Evolutionary conservation across 2,888 invertebrate genomes (phyloP).

Genomic region (Automeris io): DNA sequence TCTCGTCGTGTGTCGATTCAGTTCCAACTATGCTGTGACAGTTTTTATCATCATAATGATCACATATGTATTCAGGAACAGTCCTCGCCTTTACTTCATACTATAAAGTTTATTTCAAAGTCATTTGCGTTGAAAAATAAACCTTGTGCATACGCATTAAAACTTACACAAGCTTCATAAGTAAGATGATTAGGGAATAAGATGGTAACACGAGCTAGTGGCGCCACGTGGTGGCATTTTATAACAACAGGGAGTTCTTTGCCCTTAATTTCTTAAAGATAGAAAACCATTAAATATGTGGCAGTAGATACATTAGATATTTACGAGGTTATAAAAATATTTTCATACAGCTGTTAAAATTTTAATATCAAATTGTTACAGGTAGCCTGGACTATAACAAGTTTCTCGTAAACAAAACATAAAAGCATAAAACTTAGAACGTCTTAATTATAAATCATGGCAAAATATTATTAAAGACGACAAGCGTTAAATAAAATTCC

Average conservation of each 20-base stretch:
- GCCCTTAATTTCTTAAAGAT: slow-evolving; percentile 24
- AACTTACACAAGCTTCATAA: slow-evolving; percentile 16
- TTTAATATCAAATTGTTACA: slow-evolving; percentile 3
- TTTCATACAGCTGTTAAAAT: slow-evolving; percentile 18
- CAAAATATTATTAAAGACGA: slow-evolving; percentile 43
- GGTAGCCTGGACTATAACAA: background rate
- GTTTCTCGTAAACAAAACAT: background rate
- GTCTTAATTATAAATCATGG: slow-evolving; percentile 1
- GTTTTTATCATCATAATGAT: slow-evolving; percentile 65
- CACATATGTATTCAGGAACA: slow-evolving; percentile 64
- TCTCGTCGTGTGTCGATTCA: slow-evolving; percentile 36
- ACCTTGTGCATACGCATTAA: slow-evolving; percentile 27
- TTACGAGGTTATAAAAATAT: slow-evolving; percentile 26
- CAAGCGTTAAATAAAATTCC: slow-evolving; percentile 73
- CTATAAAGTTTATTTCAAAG: slow-evolving; percentile 16
- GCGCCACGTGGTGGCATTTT: slow-evolving; percentile 36
- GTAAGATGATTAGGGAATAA: slow-evolving; percentile 25
- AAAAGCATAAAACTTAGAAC: slow-evolving; percentile 5
- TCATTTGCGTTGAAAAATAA: slow-evolving; percentile 1
- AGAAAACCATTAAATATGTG: slow-evolving; percentile 38
- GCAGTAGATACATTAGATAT: slow-evolving; percentile 32
- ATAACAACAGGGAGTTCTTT: slow-evolving; percentile 35
- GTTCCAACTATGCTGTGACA: slow-evolving; percentile 48
- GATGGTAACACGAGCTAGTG: slow-evolving; percentile 51
- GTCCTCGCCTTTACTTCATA: slow-evolving; percentile 29